Base-by-base conservation (phyloP, 2,888 invertebrate species). In the Tricholauxania praeusta region DNA sequence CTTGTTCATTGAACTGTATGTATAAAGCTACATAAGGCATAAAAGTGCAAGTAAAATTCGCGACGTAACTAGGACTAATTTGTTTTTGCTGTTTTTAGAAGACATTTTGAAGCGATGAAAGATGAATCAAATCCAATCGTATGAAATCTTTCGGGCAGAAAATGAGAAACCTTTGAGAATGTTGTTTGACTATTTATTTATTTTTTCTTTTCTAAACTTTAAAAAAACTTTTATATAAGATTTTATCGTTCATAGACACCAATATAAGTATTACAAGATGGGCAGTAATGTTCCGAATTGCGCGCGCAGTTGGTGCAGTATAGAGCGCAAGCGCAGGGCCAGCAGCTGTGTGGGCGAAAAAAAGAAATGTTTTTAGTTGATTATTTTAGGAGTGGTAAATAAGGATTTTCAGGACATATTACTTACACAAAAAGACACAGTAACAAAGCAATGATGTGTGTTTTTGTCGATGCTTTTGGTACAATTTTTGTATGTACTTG, bases 201-300 rank as follows among this genome's bases (percentile, higher is more conserved):
- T 28, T 28, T 28, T 28, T 28, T 28, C 28, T 3, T 28, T 28
- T 28, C 28, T 28, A 4, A 10, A 39, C 8, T 8, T 39, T 39
- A 39, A 39, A 10, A 10, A 3, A 39, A 39, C 7, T 2, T 39
- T 10, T 4, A 10, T 10, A 1, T 39, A 10, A 39, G 14, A 64
- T 3, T 17, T 73, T 69, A 84, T 55, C 84, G 83, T 72, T 86
- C 81, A 78, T 88, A 89, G 57, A 86, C 86, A 74, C 91, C 91
- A 51, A 91, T 80, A 76, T 85, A 90, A 0, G 89, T 84, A 66
- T 88, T 87, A 80, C 91, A 91, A 73, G 88, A 88, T 0, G 90
- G 89, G 71, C 91, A 91, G 76, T 88, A 90, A 78, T 91, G 91
- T 60, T 89, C 88, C 6, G 86, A 85, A 77, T 88, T 89, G 74